phyloP scores from a whole-genome alignment of 1,140 invertebrate genomes.

The Tetramorium simillimum region DNA sequence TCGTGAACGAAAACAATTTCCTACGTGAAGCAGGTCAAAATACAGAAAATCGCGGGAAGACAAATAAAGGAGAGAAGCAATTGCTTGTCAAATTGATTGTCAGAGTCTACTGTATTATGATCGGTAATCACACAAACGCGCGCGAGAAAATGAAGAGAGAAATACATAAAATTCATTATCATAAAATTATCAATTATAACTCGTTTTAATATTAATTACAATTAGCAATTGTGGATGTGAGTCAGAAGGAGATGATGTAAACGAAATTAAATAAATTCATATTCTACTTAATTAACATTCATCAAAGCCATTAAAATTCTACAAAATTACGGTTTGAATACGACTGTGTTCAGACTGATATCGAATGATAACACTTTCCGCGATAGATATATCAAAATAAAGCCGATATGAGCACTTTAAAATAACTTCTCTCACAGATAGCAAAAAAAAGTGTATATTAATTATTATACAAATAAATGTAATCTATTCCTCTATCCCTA shows the following conservation, averaged over 20 bases:
- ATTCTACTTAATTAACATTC: conserved; percentile 44
- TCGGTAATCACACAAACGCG: conserved; percentile 21
- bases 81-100: neutral
- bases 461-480: neutral
- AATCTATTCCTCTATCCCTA: neutral
- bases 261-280: conserved; percentile 29
- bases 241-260: neutral
- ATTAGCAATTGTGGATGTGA: neutral
- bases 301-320: conserved; percentile 21
- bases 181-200: conserved; percentile 39
- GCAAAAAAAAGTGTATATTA: neutral
- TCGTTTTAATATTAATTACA: conserved; percentile 49
- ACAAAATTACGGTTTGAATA: neutral
- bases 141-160: neutral
- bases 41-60: neutral
- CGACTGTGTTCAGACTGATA: neutral
- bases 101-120: neutral
- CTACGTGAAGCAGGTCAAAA: neutral
- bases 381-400: neutral
- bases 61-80: neutral
- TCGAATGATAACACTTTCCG: neutral
- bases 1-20: neutral
- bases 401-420: neutral
- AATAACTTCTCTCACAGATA: neutral
- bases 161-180: conserved; percentile 14